Conservation (phyloP, 92 coral and sea anemone genomes). For the Actinernus sp. region DNA sequence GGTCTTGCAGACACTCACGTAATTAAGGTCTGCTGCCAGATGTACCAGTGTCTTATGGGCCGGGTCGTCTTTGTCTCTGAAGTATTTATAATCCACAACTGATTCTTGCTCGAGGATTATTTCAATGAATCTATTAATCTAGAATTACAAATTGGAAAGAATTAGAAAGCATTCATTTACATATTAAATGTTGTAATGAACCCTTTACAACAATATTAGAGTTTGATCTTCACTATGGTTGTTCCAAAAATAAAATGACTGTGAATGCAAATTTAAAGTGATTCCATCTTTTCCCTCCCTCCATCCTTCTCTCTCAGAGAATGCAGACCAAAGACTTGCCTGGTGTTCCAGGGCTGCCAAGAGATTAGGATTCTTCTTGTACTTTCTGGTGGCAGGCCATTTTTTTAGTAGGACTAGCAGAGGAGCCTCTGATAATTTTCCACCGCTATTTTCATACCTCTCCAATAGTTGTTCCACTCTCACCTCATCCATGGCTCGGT, state of each 20-base stretch:
- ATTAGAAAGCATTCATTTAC: too few relatives aligned
- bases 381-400: constrained; percentile 77
- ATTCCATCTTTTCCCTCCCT: too few relatives aligned
- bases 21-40: constrained; percentile 74
- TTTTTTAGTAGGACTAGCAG: constrained; percentile 74
- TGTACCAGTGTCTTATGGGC: constrained; percentile 74
- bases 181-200: too few relatives aligned
- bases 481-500: constrained; percentile 88
- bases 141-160: too few relatives aligned
- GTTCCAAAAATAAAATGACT: too few relatives aligned
- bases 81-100: constrained; percentile 67
- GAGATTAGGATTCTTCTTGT: constrained; percentile 59
- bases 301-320: too few relatives aligned
- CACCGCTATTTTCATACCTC: constrained; percentile 63
- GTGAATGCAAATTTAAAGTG: too few relatives aligned
- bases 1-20: constrained; percentile 64
- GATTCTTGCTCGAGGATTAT: constrained; percentile 62
- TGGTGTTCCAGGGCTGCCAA: constrained; percentile 68
- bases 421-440: constrained; percentile 54
- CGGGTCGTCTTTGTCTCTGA: constrained; percentile 80
- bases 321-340: too few relatives aligned
- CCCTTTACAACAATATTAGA: too few relatives aligned
- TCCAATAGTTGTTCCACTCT: constrained; percentile 63
- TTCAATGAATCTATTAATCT: constrained; percentile 85
- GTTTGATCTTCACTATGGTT: too few relatives aligned